phyloP scores from a whole-genome alignment of 2,888 invertebrate genomes.

The Sarcophaga variegata region DNA sequence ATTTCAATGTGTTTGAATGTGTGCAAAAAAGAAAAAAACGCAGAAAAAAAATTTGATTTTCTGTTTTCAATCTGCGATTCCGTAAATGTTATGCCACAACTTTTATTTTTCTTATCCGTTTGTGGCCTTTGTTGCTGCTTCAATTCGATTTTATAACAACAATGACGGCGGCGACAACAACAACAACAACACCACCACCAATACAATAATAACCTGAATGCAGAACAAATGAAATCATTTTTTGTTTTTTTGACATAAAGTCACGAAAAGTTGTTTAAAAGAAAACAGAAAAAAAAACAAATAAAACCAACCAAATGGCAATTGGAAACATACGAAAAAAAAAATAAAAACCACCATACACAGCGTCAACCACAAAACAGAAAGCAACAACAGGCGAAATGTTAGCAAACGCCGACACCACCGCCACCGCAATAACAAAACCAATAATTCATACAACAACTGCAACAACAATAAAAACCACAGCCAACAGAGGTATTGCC shows the following conservation, averaged over 20 bases:
- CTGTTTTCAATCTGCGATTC: constrained; percentile 14
- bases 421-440: too few species aligned
- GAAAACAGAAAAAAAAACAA: constrained; percentile 6
- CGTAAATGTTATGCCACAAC: constrained; percentile 25
- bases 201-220: constrained; percentile 47
- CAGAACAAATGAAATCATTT: constrained; percentile 63
- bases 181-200: too few species aligned
- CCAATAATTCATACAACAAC: background rate
- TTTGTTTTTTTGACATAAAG: constrained; percentile 63
- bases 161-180: too few species aligned
- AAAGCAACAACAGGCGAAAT: background rate
- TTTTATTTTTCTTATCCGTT: constrained; percentile 5
- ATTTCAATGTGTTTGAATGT: constrained; percentile 21
- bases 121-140: background rate
- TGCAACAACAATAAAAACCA: background rate
- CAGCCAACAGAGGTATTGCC: background rate
- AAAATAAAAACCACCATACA: constrained; percentile 26
- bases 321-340: constrained; percentile 1
- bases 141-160: too few species aligned
- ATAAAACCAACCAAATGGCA: constrained; percentile 39
- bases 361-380: constrained; percentile 21
- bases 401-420: too few species aligned
- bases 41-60: background rate
- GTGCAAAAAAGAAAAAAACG: too few species aligned
- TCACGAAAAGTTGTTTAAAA: constrained; percentile 63